Conservation (phyloP, 2,888 invertebrate genomes). For the Protula sp. region DNA sequence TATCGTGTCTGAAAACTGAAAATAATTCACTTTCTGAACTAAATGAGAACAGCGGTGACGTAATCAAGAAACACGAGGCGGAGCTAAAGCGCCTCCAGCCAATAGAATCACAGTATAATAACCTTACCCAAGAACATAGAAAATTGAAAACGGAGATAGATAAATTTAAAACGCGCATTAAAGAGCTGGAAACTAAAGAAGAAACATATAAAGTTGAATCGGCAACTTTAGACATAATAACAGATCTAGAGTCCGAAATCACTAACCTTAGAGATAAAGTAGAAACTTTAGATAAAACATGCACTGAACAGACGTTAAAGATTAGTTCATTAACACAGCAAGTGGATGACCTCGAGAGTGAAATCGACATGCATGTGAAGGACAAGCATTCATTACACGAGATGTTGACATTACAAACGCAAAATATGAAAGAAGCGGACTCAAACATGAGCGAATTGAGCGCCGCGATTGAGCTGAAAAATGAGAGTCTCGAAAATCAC, state of each 20-base stretch:
- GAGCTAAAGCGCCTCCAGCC: conserved; percentile 10
- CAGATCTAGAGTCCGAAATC: conserved; percentile 22
- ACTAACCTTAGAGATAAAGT: conserved; percentile 8
- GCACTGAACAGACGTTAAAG: no score
- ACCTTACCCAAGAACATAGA: neutral
- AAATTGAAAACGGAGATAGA: conserved; percentile 1
- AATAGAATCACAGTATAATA: conserved; percentile 7
- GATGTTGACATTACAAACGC: neutral
- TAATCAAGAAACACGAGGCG: conserved; percentile 14
- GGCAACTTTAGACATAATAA: conserved; percentile 17
- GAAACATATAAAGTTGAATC: conserved; percentile 11
- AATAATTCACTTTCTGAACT: conserved; percentile 11
- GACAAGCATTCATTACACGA: neutral
- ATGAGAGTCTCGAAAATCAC: neutral
- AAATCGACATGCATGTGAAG: neutral
- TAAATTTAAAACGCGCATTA: neutral
- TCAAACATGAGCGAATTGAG: neutral
- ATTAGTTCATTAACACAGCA: no score
- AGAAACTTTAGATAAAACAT: neutral
- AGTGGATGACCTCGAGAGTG: neutral
- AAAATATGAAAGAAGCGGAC: neutral
- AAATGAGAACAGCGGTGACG: conserved; percentile 18
- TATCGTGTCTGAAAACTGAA: conserved; percentile 3
- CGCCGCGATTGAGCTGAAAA: neutral
- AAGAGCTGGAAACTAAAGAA: neutral